Conservation (phyloP, 2,113 vertebrate genomes). For the Apeltes quadracus region DNA sequence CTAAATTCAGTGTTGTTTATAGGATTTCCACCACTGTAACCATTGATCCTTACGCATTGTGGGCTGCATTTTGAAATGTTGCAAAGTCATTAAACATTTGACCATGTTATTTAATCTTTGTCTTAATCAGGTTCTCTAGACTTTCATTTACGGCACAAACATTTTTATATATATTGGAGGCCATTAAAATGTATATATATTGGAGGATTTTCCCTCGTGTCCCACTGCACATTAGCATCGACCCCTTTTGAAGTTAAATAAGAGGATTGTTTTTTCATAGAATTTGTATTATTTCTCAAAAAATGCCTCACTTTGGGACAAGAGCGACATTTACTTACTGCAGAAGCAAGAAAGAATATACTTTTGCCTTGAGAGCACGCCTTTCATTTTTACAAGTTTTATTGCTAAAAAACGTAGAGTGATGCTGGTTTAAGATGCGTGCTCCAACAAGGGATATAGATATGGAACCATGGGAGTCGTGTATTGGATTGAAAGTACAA, state of each 20-base stretch:
- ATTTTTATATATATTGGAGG: too few species aligned
- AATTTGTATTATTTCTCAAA: conserved; percentile 5
- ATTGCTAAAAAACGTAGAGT: not conserved
- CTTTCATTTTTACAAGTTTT: conserved; percentile 1
- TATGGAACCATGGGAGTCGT: not conserved
- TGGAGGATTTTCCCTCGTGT: not conserved
- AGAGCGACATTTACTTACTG: not conserved
- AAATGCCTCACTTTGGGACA: not conserved
- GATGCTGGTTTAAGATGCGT: not conserved
- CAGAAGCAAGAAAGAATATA: conserved; percentile 3
- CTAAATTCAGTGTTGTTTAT: conserved; percentile 37
- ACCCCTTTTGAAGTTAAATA: conserved; percentile 5
- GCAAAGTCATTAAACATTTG: not conserved
- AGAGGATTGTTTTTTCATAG: not conserved
- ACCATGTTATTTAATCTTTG: not conserved
- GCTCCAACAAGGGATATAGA: not conserved
- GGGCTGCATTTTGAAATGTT: conserved; percentile 17
- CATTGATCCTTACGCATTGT: not conserved
- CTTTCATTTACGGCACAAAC: not conserved
- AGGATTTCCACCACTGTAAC: conserved; percentile 25
- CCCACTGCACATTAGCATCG: not conserved
- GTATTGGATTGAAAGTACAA: conserved; percentile 9
- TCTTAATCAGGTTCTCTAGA: not conserved
- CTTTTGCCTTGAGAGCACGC: conserved; percentile 1
- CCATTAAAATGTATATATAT: too few species aligned